Evolutionary conservation across 2,888 invertebrate species (phyloP).

Genomic region (Eupithecia vulgata): DNA sequence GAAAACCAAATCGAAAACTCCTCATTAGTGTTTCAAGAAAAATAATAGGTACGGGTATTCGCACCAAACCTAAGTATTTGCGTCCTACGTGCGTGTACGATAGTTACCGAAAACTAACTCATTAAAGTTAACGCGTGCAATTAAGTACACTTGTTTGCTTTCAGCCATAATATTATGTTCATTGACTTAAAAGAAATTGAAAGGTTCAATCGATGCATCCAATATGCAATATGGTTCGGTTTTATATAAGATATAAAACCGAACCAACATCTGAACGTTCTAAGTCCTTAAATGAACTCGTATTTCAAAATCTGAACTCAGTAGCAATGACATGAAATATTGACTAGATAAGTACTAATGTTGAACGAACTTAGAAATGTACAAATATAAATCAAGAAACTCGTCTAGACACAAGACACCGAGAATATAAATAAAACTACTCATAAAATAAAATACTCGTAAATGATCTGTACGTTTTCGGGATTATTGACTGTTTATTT

Average conservation of each 20-base stretch:
- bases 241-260: background rate
- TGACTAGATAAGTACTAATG: constrained; percentile 4
- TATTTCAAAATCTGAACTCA: background rate
- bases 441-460: constrained; percentile 7
- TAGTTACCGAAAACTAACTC: too few species aligned
- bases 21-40: too few species aligned
- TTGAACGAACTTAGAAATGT: constrained; percentile 1
- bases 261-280: background rate
- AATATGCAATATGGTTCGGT: too few species aligned
- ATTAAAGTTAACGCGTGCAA: too few species aligned
- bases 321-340: constrained; percentile 8
- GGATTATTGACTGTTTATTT: constrained; percentile 13
- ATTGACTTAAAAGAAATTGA: background rate
- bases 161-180: background rate
- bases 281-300: background rate
- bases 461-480: background rate
- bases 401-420: constrained; percentile 20
- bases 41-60: too few species aligned
- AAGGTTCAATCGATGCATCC: background rate
- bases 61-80: too few species aligned
- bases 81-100: too few species aligned
- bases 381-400: constrained; percentile 16
- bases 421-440: constrained; percentile 18
- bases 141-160: too few species aligned
- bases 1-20: too few species aligned